phyloP scores from a whole-genome alignment of 2,888 invertebrate genomes.

The Pollenia griseotomentosa region DNA sequence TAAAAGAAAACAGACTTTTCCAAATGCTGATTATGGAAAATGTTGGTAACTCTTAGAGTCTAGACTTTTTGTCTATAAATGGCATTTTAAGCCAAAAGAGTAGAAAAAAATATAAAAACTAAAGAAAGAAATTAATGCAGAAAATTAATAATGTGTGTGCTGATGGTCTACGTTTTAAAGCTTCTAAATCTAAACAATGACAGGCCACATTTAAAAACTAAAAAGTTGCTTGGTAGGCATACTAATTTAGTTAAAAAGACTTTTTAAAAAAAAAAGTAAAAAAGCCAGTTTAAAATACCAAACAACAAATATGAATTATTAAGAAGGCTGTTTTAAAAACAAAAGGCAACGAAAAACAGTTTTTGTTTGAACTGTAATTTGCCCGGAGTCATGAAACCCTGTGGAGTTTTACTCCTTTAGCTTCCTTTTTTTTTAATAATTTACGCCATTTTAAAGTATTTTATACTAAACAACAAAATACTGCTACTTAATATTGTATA shows the following conservation, averaged over 20 bases:
- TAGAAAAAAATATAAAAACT: not conserved
- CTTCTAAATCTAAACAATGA: conserved; percentile 62
- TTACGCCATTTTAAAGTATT: conserved; percentile 60
- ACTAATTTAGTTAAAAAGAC: conserved; percentile 67
- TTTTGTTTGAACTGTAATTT: conserved; percentile 41
- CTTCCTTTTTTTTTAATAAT: conserved; percentile 57
- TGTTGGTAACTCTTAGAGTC: conserved; percentile 59
- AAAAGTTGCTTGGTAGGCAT: conserved; percentile 65
- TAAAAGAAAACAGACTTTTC: conserved; percentile 41
- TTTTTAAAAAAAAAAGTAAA: not conserved
- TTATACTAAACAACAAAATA: conserved; percentile 4
- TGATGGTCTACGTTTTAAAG: conserved; percentile 52
- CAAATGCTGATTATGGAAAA: conserved; percentile 67
- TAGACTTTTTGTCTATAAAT: conserved; percentile 74
- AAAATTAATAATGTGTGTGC: conserved; percentile 69
- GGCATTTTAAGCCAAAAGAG: conserved; percentile 53
- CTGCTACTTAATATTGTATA: no score
- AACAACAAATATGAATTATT: conserved; percentile 71
- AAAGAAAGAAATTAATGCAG: conserved; percentile 69
- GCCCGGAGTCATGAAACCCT: conserved; percentile 44
- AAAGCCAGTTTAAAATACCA: conserved; percentile 12
- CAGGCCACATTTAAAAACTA: conserved; percentile 39
- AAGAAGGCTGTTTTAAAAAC: conserved; percentile 50
- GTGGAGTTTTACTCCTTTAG: conserved; percentile 34
- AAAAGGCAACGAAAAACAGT: not conserved